phyloP scores from a whole-genome alignment of 2,797 vertebrate species.

The Eupleurogrammus muticus region DNA sequence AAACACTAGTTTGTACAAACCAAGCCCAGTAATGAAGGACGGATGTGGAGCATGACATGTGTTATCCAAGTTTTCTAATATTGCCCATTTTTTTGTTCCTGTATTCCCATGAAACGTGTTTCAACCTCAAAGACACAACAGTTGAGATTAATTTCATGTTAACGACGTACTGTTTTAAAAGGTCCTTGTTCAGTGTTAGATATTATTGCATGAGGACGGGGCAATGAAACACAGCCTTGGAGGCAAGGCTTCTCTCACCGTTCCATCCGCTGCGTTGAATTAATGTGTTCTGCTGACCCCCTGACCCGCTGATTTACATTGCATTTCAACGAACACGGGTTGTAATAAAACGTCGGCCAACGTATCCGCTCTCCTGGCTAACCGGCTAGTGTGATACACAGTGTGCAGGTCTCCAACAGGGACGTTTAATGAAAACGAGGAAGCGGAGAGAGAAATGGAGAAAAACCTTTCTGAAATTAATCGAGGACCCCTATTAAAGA shows the following conservation, averaged over 20 bases:
- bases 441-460: conserved; percentile 67
- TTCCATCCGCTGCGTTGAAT: conserved; percentile 69
- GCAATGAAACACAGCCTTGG: conserved; percentile 65
- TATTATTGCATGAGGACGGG: conserved; percentile 58
- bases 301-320: conserved; percentile 79
- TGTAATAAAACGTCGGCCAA: conserved; percentile 72
- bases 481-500: conserved; percentile 75
- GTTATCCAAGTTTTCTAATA: not conserved
- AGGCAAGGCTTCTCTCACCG: conserved; percentile 59
- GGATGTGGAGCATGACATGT: not conserved
- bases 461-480: conserved; percentile 76
- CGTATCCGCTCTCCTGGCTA: conserved; percentile 54
- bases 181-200: conserved; percentile 61
- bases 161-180: conserved; percentile 61
- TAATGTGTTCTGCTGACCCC: conserved; percentile 74
- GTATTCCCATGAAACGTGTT: conserved; percentile 13
- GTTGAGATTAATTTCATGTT: conserved; percentile 57
- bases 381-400: conserved; percentile 64
- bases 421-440: conserved; percentile 78
- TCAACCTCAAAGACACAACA: conserved; percentile 25
- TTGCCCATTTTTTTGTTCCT: not conserved
- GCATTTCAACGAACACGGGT: conserved; percentile 73
- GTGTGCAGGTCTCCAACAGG: conserved; percentile 68
- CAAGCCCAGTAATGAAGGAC: too few relatives aligned
- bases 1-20: too few relatives aligned